Conservation (phyloP, 2,797 vertebrate genomes). For the Thaleichthys pacificus region DNA sequence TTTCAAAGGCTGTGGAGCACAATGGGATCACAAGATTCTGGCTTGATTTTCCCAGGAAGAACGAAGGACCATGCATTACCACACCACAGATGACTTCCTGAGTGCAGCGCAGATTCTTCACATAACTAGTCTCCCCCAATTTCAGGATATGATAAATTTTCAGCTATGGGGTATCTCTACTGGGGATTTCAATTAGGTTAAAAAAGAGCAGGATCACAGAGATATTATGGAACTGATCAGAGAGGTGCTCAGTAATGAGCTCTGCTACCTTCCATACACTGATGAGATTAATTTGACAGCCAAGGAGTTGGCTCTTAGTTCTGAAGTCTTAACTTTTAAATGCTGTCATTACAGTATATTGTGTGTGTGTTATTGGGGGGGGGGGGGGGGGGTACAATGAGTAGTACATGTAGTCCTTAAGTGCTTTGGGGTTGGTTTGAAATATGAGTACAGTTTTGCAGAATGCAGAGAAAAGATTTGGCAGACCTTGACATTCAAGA, state of each 20-base stretch:
- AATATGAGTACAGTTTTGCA: slow-evolving; percentile 34
- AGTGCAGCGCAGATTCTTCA: slow-evolving; percentile 64
- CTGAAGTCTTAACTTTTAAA: slow-evolving; percentile 51
- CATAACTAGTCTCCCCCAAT: slow-evolving; percentile 64
- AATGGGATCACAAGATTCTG: slow-evolving; percentile 30
- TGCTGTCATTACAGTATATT: not conserved
- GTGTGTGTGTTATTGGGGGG: slow-evolving; percentile 34
- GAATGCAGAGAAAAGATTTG: slow-evolving; percentile 15
- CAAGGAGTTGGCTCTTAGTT: slow-evolving; percentile 50
- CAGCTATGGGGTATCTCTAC: slow-evolving; percentile 68
- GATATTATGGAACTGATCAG: slow-evolving; percentile 68
- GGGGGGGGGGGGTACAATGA: not conserved
- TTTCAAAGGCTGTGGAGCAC: slow-evolving; percentile 52
- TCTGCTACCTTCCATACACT: slow-evolving; percentile 46
- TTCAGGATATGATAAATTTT: slow-evolving; percentile 72
- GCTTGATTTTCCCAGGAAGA: not conserved
- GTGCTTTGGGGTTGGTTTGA: slow-evolving; percentile 3
- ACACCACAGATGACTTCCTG: slow-evolving; percentile 7
- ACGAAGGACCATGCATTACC: not conserved
- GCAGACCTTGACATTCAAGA: slow-evolving; percentile 8
- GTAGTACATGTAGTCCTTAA: not conserved
- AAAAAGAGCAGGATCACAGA: slow-evolving; percentile 66
- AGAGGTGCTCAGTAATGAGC: slow-evolving; percentile 68
- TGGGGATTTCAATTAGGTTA: slow-evolving; percentile 73
- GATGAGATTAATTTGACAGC: slow-evolving; percentile 69